These are phyloP conservation scores for Scolopax bukidnonensis DNA, from an alignment of 2,797 vertebrate genomes.

Conservation along the genomic window DNA sequence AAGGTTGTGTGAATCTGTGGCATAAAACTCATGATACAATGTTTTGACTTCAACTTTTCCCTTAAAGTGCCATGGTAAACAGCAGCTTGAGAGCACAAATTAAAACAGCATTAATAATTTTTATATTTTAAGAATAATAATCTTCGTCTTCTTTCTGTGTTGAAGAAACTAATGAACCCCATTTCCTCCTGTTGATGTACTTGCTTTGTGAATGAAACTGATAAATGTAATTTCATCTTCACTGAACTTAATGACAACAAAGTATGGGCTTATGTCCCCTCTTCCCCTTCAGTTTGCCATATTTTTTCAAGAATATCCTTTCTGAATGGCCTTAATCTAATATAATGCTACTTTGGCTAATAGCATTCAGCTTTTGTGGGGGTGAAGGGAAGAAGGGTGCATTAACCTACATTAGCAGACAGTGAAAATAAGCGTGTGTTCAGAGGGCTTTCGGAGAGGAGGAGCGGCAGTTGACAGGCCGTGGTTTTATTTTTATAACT, in stretches of 20 bases:
- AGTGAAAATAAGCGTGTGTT: neutral
- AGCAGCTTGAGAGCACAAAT: neutral
- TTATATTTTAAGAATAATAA: neutral
- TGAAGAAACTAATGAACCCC: neutral
- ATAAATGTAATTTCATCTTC: neutral
- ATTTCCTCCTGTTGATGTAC: neutral
- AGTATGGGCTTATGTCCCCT: neutral
- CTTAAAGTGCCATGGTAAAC: neutral
- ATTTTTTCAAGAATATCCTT: slow-evolving; percentile 8
- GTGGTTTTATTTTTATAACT: neutral
- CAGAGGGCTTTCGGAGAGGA: neutral
- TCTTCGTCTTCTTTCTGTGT: neutral
- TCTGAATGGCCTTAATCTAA: slow-evolving; percentile 37
- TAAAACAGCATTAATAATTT: neutral
- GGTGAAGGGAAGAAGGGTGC: neutral
- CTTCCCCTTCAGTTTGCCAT: neutral
- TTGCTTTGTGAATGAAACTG: neutral
- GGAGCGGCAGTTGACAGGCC: neutral
- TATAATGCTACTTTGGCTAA: slow-evolving; percentile 45
- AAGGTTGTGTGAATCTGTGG: neutral
- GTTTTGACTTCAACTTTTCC: neutral
- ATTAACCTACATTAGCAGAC: slow-evolving; percentile 35
- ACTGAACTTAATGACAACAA: neutral
- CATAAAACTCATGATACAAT: neutral
- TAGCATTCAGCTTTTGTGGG: neutral